A percentile compares a stretch with the other conserved stretches of the same genome.
phyloP scores from a whole-genome alignment of 35 echinoderm and acorn worm species.

The Antedon bifida region DNA sequence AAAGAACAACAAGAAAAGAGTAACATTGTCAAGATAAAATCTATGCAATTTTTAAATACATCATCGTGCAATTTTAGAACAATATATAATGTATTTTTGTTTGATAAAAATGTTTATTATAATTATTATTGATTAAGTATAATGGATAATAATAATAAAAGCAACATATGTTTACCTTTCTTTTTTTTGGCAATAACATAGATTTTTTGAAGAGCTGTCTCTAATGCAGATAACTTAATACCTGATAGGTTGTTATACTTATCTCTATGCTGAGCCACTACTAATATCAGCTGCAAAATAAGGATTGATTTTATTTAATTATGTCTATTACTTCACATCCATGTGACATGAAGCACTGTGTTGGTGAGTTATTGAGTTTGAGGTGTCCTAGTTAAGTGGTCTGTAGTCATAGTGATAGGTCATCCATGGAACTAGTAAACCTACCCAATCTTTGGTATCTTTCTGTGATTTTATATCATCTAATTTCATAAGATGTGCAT shows the following conservation, averaged over 20 bases:
- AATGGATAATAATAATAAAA: no score
- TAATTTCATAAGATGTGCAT: conserved; percentile 60
- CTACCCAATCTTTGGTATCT: conserved; percentile 57
- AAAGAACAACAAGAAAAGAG: no score
- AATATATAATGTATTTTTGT: no score
- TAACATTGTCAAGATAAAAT: no score
- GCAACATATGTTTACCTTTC: conserved; percentile 46
- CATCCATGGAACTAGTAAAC: not conserved
- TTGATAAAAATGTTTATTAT: no score
- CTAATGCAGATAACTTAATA: conserved; percentile 57
- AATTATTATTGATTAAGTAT: no score
- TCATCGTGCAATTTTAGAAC: no score
- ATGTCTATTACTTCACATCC: not conserved
- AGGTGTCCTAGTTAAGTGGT: not conserved
- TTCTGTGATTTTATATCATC: conserved; percentile 61
- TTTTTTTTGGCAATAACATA: conserved; percentile 61
- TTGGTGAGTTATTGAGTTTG: no score
- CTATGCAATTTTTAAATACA: no score
- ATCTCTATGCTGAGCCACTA: conserved; percentile 87
- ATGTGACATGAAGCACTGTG: not conserved
- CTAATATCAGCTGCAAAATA: conserved; percentile 40
- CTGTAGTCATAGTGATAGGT: no score
- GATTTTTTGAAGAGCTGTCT: conserved; percentile 53
- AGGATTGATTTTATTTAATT: not conserved
- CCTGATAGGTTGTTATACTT: conserved; percentile 51